phyloP scores from a whole-genome alignment of 2,113 vertebrate genomes.

The Ailurus styani region DNA sequence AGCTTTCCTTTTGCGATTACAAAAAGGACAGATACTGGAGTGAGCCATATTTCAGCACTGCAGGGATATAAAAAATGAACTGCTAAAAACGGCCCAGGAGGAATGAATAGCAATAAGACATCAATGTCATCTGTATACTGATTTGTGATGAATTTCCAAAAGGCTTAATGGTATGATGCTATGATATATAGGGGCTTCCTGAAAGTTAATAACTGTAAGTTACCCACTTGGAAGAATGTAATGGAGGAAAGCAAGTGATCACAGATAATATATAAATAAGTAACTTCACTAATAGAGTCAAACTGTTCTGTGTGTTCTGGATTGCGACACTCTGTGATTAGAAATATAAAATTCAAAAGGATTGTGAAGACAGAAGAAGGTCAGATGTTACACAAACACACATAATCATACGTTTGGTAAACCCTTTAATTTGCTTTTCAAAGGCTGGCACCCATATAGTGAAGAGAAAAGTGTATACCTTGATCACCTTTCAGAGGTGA shows the following conservation, averaged over 20 bases:
- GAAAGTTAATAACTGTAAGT: conserved; percentile 75
- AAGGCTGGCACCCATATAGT: not conserved
- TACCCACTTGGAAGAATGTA: conserved; percentile 67
- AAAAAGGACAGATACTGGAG: conserved; percentile 81
- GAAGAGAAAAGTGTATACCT: not conserved
- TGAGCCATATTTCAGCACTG: conserved; percentile 80
- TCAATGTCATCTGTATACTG: conserved; percentile 82
- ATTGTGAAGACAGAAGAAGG: not conserved
- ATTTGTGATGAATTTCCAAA: conserved; percentile 82
- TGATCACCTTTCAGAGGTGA: not conserved
- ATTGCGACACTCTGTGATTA: not conserved
- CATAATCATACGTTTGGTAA: not conserved
- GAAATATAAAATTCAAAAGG: conserved; percentile 40
- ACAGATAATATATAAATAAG: conserved; percentile 65
- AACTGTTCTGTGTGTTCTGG: not conserved
- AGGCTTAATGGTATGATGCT: conserved; percentile 76
- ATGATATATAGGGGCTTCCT: conserved; percentile 74
- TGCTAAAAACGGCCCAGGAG: conserved; percentile 77
- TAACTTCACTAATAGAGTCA: conserved; percentile 38
- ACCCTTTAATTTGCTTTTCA: conserved; percentile 24
- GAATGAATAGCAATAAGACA: conserved; percentile 83
- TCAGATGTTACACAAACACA: not conserved
- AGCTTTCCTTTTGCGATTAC: conserved; percentile 82
- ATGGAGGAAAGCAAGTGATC: conserved; percentile 67
- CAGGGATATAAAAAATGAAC: conserved; percentile 81